Evolutionary conservation across 1,140 invertebrate genomes (phyloP).

Genomic region (Aphelenchoides besseyi): DNA sequence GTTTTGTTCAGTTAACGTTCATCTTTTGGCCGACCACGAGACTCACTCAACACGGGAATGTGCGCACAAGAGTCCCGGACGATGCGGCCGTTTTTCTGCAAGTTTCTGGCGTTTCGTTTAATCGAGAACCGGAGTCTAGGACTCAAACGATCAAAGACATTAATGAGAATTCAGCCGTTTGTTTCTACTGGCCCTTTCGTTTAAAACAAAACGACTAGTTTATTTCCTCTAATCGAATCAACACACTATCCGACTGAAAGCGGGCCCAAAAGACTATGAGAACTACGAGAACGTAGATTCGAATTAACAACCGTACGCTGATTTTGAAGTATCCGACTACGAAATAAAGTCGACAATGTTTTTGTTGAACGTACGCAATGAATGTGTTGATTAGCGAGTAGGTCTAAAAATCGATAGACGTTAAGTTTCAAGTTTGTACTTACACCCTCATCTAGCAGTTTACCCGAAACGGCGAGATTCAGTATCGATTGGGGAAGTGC

Average conservation of each 20-base stretch:
- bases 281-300: not conserved
- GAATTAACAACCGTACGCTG: not conserved
- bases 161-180: too few relatives aligned
- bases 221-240: not conserved
- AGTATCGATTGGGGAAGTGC: not conserved
- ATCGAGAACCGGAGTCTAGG: too few relatives aligned
- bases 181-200: too few relatives aligned
- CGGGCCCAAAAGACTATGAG: not conserved
- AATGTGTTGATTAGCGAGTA: constrained; percentile 1
- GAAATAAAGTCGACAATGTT: not conserved
- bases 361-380: not conserved
- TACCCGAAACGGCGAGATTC: not conserved
- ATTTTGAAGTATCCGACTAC: not conserved
- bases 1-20: too few relatives aligned
- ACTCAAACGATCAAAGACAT: too few relatives aligned
- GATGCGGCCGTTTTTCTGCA: too few relatives aligned
- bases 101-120: too few relatives aligned
- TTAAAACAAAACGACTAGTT: too few relatives aligned
- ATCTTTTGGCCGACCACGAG: too few relatives aligned
- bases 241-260: not conserved
- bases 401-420: constrained; percentile 7
- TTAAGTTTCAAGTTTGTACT: not conserved
- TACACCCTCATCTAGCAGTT: constrained; percentile 1
- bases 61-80: too few relatives aligned
- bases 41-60: too few relatives aligned